Base-by-base conservation (phyloP, 2,113 vertebrate species). In the Piaya cayana region DNA sequence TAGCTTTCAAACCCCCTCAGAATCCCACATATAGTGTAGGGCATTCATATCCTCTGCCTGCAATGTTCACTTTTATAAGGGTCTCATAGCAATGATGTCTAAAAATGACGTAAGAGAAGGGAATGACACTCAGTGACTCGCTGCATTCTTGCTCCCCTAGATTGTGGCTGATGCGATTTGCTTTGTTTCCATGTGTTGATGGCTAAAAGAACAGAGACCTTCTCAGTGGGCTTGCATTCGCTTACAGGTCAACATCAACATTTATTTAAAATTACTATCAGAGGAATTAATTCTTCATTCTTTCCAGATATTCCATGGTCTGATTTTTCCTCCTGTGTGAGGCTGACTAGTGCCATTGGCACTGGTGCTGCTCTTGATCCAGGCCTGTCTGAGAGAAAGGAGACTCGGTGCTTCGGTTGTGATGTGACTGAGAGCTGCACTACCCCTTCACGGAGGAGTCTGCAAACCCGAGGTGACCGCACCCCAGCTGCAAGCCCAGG, bases 201-300 rank as follows among this genome's bases (percentile, higher is more conserved):
- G 60, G 53, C 59, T 86, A 65, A 30, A 69, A 69, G 59, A 86
- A 50, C 11, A 68, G 49, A 80, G 43, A 80, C 63, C 52, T 83
- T 86, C 20, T 77, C 64, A 11, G 52, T 78, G n/a, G n/a, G n/a
- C 68, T 91, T 74, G 37, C 39, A 8, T n/a, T 19, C 1, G 2
- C 47, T 86, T 83, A n/a, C n/a, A 74, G 88, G 67, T 76, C 77
- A 67, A 42, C 29, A 43, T n/a, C 76, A 80, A 62, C 36, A 83
- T 90, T 84, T 69, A 60, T 95, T 92, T 92, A n/a, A 90, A 92
- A 75, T 62, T 15, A 12, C 29, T 20, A 55, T 39, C 13, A 69
- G 50, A 62, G 70, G 70, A 81, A 71, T 26, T 15, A 75, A 26
- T 71, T 75, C 60, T 82, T 80, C 60, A 34, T 76, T 93, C 29